Evolutionary conservation across 2,888 invertebrate genomes (phyloP).

Genomic region (Xanthia togata): DNA sequence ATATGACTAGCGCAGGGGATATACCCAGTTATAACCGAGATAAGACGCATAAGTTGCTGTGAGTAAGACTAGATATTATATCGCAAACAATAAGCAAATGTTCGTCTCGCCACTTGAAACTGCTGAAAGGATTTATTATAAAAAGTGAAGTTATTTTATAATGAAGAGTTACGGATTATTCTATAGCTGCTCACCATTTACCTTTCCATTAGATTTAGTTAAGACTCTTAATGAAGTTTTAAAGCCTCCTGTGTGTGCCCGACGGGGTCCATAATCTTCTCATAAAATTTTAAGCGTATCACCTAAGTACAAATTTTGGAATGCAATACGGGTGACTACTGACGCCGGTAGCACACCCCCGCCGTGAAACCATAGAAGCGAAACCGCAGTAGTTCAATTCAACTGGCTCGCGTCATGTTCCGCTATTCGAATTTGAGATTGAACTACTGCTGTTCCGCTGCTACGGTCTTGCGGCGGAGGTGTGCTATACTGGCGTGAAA

Average conservation of each 20-base stretch:
- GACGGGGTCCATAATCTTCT: not conserved
- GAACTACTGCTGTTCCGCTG: no score
- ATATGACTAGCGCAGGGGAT: not conserved
- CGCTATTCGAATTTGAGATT: no score
- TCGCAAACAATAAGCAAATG: not conserved
- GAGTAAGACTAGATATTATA: not conserved
- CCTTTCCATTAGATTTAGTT: no score
- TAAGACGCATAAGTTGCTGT: not conserved
- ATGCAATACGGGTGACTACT: no score
- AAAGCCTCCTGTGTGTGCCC: not conserved
- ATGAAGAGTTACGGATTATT: not conserved
- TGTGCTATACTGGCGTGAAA: no score
- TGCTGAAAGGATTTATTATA: not conserved
- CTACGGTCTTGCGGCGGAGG: no score
- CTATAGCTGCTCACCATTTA: not conserved
- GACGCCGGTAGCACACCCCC: no score
- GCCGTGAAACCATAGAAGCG: no score
- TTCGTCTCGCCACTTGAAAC: not conserved
- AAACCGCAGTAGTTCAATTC: no score
- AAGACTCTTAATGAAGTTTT: no score
- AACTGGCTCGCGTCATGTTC: no score
- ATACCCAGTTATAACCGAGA: not conserved
- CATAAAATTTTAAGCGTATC: not conserved
- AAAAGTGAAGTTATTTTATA: not conserved
- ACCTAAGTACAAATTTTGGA: not conserved